Evolutionary conservation across 2,888 invertebrate species (phyloP), one percentile per base, ranked within the genome.

Genomic region (Nymphalis polychloros): DNA sequence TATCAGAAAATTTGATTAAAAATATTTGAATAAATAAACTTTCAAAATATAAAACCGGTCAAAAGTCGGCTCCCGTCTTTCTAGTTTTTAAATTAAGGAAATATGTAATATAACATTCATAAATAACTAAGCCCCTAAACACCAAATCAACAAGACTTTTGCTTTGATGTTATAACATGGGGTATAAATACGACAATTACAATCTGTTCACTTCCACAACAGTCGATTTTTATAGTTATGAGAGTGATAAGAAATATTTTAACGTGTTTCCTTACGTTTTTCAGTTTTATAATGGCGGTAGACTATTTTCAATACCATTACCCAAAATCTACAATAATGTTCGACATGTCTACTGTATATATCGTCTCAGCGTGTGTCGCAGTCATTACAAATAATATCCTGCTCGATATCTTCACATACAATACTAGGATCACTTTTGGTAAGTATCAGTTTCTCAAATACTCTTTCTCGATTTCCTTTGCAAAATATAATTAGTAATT

Each of bases 271-370:
- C 2, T 16, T 23, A 48, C 8, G 20, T 13, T 23, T 62, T 55
- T n/a, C 92, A 97, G 97, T 84, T 98, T 98, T 86, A 97, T 98
- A 82, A 97, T 97, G 89, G 98, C 98, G 10, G 97, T 97, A 77
- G 98, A 98, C 89, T 98, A 97, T 89, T 98, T 97, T 92, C 97
- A 97, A 89, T 93, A 94, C 23, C 94, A 96, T 76, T 98, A 97
- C 85, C 97, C 97, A 0, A 95, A 95, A 66, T 95, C 96, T 0
- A 96, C 97, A 1, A 97, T 98, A 72, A 96, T 98, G 80, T 96
- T 98, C 84, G 98, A 98, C 85, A 97, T 98, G 96, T 97, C 97
- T 17, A 94, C 97, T 73, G 97, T 97, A 52, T 98, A 98, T 87
- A 97, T 98, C 75, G 94, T 96, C n/a, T 96, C 97, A 74, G 97